Conservation (phyloP, 2,113 vertebrate species). For the Tichodroma muraria region DNA sequence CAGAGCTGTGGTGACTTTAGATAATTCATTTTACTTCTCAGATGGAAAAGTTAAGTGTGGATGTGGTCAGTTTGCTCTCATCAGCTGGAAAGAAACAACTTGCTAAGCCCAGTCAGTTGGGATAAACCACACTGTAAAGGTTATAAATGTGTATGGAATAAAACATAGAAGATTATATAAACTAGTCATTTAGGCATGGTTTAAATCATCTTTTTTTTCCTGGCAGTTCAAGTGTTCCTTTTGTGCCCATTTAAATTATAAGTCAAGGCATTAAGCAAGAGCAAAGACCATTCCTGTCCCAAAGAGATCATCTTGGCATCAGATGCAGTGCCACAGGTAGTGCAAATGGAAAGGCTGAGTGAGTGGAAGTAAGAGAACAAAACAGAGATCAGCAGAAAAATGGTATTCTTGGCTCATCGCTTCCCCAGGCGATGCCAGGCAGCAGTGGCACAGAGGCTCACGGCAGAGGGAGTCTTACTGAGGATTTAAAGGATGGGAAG, state of each 20-base stretch:
- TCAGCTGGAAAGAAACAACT: not conserved
- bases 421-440: not conserved
- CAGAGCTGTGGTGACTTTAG: not conserved
- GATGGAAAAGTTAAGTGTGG: rapidly evolving
- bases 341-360: not conserved
- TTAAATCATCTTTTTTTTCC: not conserved
- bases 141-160: not conserved
- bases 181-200: not conserved
- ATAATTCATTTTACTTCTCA: not conserved
- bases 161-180: not conserved
- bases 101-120: not conserved
- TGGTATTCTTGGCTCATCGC: not conserved
- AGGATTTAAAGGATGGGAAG: not conserved
- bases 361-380: not conserved
- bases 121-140: not conserved
- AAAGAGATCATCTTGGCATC: constrained; percentile 1
- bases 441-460: not conserved
- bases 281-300: not conserved
- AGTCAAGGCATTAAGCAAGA: not conserved
- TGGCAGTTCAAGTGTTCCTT: not conserved
- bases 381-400: constrained; percentile 41
- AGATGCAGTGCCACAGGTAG: not conserved
- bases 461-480: not conserved
- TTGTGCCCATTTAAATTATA: not conserved
- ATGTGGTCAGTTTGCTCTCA: not conserved